Percentiles rank a stretch among this genome's conserved stretches.
Conservation (phyloP, 1,140 invertebrate species). For the Neodiprion virginianus region DNA sequence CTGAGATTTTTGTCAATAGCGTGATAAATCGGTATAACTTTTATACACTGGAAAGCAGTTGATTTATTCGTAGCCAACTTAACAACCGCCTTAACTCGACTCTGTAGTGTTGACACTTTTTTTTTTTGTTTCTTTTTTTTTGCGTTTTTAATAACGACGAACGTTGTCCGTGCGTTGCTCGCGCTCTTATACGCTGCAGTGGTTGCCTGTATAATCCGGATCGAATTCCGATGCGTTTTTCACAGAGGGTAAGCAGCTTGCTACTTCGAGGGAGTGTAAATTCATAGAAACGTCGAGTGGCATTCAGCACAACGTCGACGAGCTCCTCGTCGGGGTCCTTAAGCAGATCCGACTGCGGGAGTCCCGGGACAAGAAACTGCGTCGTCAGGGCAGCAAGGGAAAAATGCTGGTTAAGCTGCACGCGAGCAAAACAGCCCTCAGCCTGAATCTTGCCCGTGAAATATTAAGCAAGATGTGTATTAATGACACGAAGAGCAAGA, state of each 20-base stretch:
- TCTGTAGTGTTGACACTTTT: too few species aligned
- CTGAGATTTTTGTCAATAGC: too few species aligned
- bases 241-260: constrained; percentile 85
- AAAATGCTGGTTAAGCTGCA: constrained; percentile 68
- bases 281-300: constrained; percentile 92
- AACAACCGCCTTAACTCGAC: too few species aligned
- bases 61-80: too few species aligned
- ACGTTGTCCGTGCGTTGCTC: too few species aligned
- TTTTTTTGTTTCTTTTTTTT: too few species aligned
- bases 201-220: too few species aligned
- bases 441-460: constrained; percentile 76
- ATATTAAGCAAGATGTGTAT: constrained; percentile 87
- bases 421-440: constrained; percentile 74
- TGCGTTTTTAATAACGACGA: too few species aligned
- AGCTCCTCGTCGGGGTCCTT: constrained; percentile 85
- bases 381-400: constrained; percentile 58
- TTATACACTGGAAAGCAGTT: too few species aligned
- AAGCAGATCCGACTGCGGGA: constrained; percentile 84
- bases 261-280: constrained; percentile 86
- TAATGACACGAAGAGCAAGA: constrained; percentile 87
- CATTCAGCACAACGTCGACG: constrained; percentile 91
- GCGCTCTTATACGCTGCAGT: too few species aligned
- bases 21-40: too few species aligned
- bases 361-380: constrained; percentile 69
- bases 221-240: too few species aligned